A percentile compares a stretch with the other conserved stretches of the same genome.
Evolutionary conservation across 2,113 vertebrate species (phyloP).

Genomic region (Edolisoma coerulescens): DNA sequence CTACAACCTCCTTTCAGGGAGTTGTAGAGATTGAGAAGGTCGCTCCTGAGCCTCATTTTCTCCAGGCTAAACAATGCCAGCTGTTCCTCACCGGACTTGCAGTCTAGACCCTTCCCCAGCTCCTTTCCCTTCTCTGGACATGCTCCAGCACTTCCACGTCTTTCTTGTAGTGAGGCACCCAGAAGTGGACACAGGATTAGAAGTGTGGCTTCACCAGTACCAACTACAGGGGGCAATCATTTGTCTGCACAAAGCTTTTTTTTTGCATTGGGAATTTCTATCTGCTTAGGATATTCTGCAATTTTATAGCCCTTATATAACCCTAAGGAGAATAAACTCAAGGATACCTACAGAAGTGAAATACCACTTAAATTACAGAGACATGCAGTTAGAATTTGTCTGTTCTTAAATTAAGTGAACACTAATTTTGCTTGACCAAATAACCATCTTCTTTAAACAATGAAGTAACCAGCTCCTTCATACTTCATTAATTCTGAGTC

Average conservation of each 20-base stretch:
- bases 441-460: background rate
- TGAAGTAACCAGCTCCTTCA: background rate
- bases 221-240: background rate
- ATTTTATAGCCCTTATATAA: background rate
- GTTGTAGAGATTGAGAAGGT: background rate
- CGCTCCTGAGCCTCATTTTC: background rate
- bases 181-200: background rate
- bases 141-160: background rate
- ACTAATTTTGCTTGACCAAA: background rate
- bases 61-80: background rate
- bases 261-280: background rate
- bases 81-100: background rate
- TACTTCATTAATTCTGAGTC: background rate
- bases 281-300: background rate
- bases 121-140: background rate
- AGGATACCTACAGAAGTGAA: background rate
- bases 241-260: fast-evolving
- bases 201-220: background rate
- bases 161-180: no score
- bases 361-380: background rate
- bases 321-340: background rate
- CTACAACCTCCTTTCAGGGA: background rate
- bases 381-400: background rate
- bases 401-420: background rate
- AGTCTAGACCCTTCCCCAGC: background rate